phyloP scores from a whole-genome alignment of 2,113 vertebrate species.

The Cottus gobio region DNA sequence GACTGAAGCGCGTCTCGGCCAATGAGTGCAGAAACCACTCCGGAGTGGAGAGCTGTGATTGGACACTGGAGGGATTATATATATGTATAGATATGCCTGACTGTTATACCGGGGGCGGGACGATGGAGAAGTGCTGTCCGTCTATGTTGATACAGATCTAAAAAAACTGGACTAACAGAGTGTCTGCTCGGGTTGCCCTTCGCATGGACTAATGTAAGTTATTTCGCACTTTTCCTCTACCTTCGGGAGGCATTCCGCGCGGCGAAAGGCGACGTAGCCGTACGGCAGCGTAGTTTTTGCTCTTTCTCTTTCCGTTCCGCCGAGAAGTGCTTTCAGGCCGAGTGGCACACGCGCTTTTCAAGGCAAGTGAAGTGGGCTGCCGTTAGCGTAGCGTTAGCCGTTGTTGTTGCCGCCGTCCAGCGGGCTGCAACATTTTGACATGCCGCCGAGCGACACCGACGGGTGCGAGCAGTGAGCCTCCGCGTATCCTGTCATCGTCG shows the following conservation, averaged over 20 bases:
- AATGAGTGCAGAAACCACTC: conserved; percentile 58
- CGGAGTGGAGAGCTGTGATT: conserved; percentile 65
- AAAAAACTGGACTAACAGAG: conserved; percentile 70
- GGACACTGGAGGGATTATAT: conserved; percentile 60
- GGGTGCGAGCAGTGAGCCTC: conserved; percentile 21
- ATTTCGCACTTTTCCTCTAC: conserved; percentile 8
- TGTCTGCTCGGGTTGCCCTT: conserved; percentile 52
- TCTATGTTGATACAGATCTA: conserved; percentile 74
- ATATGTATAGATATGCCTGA: conserved; percentile 79
- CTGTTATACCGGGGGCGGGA: conserved; percentile 75
- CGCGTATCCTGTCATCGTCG: conserved; percentile 28
- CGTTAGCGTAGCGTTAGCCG: conserved; percentile 52
- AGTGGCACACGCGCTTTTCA: conserved; percentile 42
- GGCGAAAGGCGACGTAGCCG: background rate
- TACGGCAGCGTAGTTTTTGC: background rate
- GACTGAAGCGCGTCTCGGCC: conserved; percentile 65
- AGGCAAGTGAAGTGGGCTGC: conserved; percentile 51
- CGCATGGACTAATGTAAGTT: conserved; percentile 80
- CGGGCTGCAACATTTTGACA: conserved; percentile 61
- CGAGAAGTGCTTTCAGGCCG: conserved; percentile 59
- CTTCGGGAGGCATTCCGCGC: background rate
- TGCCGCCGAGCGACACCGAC: conserved; percentile 46
- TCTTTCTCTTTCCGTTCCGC: conserved; percentile 34
- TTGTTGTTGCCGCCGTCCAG: conserved; percentile 50
- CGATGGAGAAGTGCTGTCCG: conserved; percentile 72